These are phyloP conservation scores for Seriola dumerili DNA, from an alignment of 2,113 vertebrate species.

Conservation along the genomic window DNA sequence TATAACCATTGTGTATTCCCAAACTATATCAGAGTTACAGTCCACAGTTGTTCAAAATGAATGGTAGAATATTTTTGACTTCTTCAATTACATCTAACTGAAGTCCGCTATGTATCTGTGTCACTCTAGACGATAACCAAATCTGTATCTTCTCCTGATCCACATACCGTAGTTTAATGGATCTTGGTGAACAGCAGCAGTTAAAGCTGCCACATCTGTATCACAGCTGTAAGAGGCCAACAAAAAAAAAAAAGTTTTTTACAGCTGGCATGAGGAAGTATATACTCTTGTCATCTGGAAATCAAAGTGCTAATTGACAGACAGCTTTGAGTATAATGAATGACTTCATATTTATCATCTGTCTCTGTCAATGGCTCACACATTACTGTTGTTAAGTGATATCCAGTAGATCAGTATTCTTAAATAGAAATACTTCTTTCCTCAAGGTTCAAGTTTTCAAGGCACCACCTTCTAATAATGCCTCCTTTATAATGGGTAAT, in stretches of 20 bases:
- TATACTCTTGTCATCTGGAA: slow-evolving; percentile 9
- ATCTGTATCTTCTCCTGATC: slow-evolving; percentile 43
- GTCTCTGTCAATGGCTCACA: slow-evolving; percentile 11
- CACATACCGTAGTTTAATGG: slow-evolving; percentile 28
- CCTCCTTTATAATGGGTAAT: neutral
- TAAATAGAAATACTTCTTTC: neutral
- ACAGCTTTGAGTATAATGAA: neutral
- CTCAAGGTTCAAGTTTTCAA: neutral
- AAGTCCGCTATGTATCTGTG: slow-evolving; percentile 78
- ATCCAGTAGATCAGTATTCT: slow-evolving; percentile 7
- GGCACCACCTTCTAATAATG: neutral
- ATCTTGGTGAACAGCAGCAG: slow-evolving; percentile 29
- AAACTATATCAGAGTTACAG: slow-evolving; percentile 91
- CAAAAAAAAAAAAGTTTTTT: neutral
- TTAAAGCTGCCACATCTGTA: neutral
- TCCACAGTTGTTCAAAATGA: slow-evolving; percentile 90
- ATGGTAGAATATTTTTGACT: slow-evolving; percentile 86
- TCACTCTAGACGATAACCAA: slow-evolving; percentile 86
- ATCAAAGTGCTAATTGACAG: slow-evolving; percentile 19
- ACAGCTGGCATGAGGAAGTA: neutral
- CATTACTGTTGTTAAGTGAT: slow-evolving; percentile 31
- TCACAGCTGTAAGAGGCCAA: slow-evolving; percentile 24
- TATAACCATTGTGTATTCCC: slow-evolving; percentile 90
- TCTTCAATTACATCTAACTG: slow-evolving; percentile 84
- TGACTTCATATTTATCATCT: slow-evolving; percentile 16